A percentile compares a stretch with the other conserved stretches of the same genome.
Evolutionary conservation across 1,140 invertebrate species (phyloP).

Genomic region (Drosophila sproati): DNA sequence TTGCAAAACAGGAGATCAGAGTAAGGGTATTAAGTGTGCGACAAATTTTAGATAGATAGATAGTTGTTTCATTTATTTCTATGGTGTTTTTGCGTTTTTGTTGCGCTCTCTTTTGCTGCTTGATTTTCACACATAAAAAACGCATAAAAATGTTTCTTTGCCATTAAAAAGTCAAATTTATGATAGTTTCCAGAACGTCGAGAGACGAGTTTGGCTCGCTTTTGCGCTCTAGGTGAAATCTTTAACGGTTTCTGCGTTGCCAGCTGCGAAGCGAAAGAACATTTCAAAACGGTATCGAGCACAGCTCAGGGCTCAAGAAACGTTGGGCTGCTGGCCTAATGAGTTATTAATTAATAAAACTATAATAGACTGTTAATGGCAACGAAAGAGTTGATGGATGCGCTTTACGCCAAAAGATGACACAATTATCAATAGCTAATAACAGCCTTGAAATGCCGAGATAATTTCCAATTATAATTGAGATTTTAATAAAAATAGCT

Average conservation of each 20-base stretch:
- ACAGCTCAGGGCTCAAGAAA: constrained; percentile 20
- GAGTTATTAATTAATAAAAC: constrained; percentile 68
- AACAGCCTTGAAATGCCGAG: constrained; percentile 38
- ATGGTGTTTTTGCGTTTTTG: constrained; percentile 36
- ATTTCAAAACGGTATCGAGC: constrained; percentile 53
- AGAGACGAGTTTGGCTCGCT: constrained; percentile 46
- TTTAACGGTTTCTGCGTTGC: constrained; percentile 53
- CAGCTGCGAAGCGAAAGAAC: constrained; percentile 20
- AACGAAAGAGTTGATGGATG: constrained; percentile 52
- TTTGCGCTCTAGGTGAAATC: constrained; percentile 61
- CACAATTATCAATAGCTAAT: constrained; percentile 63
- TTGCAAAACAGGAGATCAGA: no score
- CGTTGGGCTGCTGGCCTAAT: constrained; percentile 50
- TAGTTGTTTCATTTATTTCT: constrained; percentile 43
- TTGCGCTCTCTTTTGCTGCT: constrained; percentile 53
- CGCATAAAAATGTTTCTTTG: constrained; percentile 72
- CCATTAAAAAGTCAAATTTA: constrained; percentile 82
- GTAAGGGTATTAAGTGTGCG: constrained; percentile 16
- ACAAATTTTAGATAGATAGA: not conserved
- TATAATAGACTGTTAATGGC: constrained; percentile 40
- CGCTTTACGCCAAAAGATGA: constrained; percentile 47
- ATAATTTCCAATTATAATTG: constrained; percentile 35
- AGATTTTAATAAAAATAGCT: constrained; percentile 25
- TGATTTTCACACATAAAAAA: constrained; percentile 81
- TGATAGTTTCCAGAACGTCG: constrained; percentile 44